Conservation (phyloP, 2,888 invertebrate genomes). For the Cryptocephalus primarius region DNA sequence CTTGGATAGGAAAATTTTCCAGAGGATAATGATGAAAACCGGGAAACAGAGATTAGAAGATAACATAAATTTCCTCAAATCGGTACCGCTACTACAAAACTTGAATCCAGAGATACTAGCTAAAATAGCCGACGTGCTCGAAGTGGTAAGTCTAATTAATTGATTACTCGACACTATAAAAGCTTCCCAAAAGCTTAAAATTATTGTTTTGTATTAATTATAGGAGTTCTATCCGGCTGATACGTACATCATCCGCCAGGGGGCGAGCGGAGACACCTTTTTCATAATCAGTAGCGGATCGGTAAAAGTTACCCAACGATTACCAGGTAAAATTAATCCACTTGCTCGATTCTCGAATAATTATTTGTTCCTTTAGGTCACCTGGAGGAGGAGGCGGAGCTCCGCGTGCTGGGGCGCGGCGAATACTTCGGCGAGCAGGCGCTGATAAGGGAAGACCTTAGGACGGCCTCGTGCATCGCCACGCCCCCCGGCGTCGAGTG, state of each 20-base stretch:
- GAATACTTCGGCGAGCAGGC: slow-evolving; percentile 60
- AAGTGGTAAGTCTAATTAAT: slow-evolving; percentile 44
- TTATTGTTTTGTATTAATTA: too few relatives aligned
- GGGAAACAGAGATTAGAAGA: slow-evolving; percentile 56
- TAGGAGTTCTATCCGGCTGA: slow-evolving; percentile 53
- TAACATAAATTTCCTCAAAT: slow-evolving; percentile 53
- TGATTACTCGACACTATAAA: background rate
- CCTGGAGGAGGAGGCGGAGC: slow-evolving; percentile 28
- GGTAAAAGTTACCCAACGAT: slow-evolving; percentile 43
- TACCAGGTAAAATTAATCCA: slow-evolving; percentile 27
- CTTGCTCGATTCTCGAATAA: too few relatives aligned
- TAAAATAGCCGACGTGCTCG: slow-evolving; percentile 59
- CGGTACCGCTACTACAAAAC: slow-evolving; percentile 49
- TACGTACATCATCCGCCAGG: slow-evolving; percentile 53
- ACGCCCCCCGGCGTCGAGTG: slow-evolving; percentile 52
- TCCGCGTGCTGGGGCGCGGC: slow-evolving; percentile 45
- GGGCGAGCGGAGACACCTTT: slow-evolving; percentile 53
- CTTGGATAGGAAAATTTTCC: slow-evolving; percentile 55
- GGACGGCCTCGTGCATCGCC: slow-evolving; percentile 60
- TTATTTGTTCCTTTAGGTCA: background rate
- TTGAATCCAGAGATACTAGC: slow-evolving; percentile 47
- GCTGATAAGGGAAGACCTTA: slow-evolving; percentile 50
- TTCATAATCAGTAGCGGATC: slow-evolving; percentile 52
- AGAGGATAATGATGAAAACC: slow-evolving; percentile 60
- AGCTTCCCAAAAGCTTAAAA: too few relatives aligned